A percentile compares a stretch with the other conserved stretches of the same genome.
phyloP scores from a whole-genome alignment of 2,797 vertebrate species.

The Aldrovandia affinis region DNA sequence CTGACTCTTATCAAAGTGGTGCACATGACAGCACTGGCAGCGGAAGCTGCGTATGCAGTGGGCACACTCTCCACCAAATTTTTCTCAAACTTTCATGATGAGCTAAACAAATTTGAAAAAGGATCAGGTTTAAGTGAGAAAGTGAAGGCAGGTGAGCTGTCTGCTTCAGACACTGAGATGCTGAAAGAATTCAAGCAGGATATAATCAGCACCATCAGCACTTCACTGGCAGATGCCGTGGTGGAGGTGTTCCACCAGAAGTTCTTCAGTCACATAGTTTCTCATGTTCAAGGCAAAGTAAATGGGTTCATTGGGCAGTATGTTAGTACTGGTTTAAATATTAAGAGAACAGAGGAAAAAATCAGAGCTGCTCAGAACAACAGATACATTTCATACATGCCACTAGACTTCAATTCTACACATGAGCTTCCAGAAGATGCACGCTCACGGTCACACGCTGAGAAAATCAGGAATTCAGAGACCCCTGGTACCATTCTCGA shows the following conservation, averaged over 20 bases:
- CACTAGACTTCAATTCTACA: neutral
- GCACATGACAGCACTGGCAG: no score
- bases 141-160: constrained; percentile 19
- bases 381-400: constrained; percentile 21
- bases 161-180: neutral
- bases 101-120: no score
- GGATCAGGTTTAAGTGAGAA: no score
- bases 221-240: neutral
- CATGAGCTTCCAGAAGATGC: neutral
- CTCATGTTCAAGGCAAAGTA: neutral
- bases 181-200: constrained; percentile 21
- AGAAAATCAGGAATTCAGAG: constrained; percentile 4
- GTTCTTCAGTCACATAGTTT: constrained; percentile 27
- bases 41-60: no score
- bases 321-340: constrained; percentile 7
- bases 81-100: no score
- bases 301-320: neutral
- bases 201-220: neutral
- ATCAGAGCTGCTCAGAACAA: constrained; percentile 22
- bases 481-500: constrained; percentile 23
- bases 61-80: no score
- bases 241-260: constrained; percentile 20
- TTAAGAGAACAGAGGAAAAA: neutral
- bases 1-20: no score
- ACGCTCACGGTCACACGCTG: constrained; percentile 16